A percentile compares a stretch with the other conserved stretches of the same genome.
phyloP scores from a whole-genome alignment of 2,797 vertebrate species.

The Percopsis omiscomaycus region DNA sequence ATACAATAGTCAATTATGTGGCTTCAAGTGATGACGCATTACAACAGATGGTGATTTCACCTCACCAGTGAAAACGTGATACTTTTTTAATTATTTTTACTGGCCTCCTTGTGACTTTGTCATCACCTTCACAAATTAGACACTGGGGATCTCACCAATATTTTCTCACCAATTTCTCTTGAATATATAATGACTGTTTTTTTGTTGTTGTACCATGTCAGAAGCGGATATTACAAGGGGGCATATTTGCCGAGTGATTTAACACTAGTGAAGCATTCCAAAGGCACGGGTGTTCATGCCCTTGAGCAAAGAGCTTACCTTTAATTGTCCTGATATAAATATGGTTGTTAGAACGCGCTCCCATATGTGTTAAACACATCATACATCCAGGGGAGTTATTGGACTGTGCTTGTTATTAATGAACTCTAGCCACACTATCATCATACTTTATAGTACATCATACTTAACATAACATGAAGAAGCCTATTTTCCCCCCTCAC shows the following conservation, averaged over 20 bases:
- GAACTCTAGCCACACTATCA: slow-evolving; percentile 49
- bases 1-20: too few relatives aligned
- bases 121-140: slow-evolving; percentile 53
- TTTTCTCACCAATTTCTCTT: slow-evolving; percentile 50
- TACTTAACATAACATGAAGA: slow-evolving; percentile 39
- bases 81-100: slow-evolving; percentile 50
- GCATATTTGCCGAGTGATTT: slow-evolving; percentile 63
- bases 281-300: slow-evolving; percentile 59
- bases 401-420: slow-evolving; percentile 52
- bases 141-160: slow-evolving; percentile 59
- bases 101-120: slow-evolving; percentile 63
- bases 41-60: not conserved
- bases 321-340: slow-evolving; percentile 70
- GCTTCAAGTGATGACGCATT: not conserved
- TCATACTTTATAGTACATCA: slow-evolving; percentile 46
- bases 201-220: slow-evolving; percentile 63
- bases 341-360: slow-evolving; percentile 53
- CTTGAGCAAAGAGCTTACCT: slow-evolving; percentile 70
- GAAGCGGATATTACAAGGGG: slow-evolving; percentile 51
- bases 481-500: slow-evolving; percentile 40
- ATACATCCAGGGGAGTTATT: slow-evolving; percentile 56
- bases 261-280: slow-evolving; percentile 60
- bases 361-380: slow-evolving; percentile 48
- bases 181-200: slow-evolving; percentile 69
- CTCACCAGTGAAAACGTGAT: slow-evolving; percentile 19